A percentile compares a stretch with the other conserved stretches of the same genome.
phyloP scores from a whole-genome alignment of 1,140 invertebrate genomes.

The Drosophila micromelanica region DNA sequence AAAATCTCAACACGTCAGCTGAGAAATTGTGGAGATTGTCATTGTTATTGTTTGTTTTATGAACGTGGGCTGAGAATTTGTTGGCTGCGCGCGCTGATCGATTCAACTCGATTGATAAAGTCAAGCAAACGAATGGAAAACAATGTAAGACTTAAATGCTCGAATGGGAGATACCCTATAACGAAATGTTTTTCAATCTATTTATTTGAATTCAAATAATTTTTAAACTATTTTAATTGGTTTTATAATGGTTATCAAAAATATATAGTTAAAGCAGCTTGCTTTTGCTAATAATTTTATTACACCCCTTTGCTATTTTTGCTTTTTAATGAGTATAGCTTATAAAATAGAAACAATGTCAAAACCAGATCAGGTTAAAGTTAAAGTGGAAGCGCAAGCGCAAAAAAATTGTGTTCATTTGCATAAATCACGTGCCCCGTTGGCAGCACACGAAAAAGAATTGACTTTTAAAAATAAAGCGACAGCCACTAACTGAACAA shows the following conservation, averaged over 20 bases:
- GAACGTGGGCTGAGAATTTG: slow-evolving; percentile 39
- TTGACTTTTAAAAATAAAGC: slow-evolving; percentile 43
- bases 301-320: not conserved
- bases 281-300: not conserved
- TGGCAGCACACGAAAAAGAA: slow-evolving; percentile 41
- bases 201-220: too few species aligned
- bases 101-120: slow-evolving; percentile 61
- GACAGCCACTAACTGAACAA: slow-evolving; percentile 30
- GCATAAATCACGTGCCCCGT: slow-evolving; percentile 72
- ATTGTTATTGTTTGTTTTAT: slow-evolving; percentile 43
- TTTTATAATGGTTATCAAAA: too few species aligned
- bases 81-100: slow-evolving; percentile 48
- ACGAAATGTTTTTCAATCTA: too few species aligned
- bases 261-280: too few species aligned
- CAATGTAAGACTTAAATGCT: not conserved
- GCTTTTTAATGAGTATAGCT: not conserved
- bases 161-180: not conserved
- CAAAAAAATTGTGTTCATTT: slow-evolving; percentile 44
- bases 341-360: slow-evolving; percentile 36
- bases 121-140: not conserved
- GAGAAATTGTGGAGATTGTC: slow-evolving; percentile 47
- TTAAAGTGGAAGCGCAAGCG: slow-evolving; percentile 10
- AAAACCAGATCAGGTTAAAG: slow-evolving; percentile 35
- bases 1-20: slow-evolving; percentile 43
- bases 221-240: too few species aligned